phyloP scores from a whole-genome alignment of 2,113 vertebrate species.

The Cottus gobio region DNA sequence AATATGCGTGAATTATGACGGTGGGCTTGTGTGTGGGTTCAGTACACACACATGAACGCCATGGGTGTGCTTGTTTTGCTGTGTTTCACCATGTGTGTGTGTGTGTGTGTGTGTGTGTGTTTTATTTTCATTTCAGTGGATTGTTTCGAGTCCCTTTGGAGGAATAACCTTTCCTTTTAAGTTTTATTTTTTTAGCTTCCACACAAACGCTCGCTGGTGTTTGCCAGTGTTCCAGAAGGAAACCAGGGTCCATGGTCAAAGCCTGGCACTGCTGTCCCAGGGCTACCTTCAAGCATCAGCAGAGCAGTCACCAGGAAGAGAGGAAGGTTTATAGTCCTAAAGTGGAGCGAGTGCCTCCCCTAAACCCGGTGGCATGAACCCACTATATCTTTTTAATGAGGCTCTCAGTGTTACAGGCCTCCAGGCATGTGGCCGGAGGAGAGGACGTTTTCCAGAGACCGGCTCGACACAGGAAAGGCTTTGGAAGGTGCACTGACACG shows the following conservation, averaged over 20 bases:
- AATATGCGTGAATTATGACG: not conserved
- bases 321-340: constrained; percentile 62
- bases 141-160: constrained; percentile 13
- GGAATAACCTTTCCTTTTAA: constrained; percentile 1
- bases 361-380: constrained; percentile 57
- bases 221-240: constrained; percentile 7
- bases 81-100: not conserved
- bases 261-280: constrained; percentile 36
- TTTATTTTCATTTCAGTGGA: constrained; percentile 30
- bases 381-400: constrained; percentile 72
- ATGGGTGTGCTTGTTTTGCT: not conserved
- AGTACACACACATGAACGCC: not conserved
- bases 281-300: constrained; percentile 51
- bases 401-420: constrained; percentile 54
- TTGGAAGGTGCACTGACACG: constrained; percentile 33
- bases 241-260: constrained; percentile 7
- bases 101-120: not conserved
- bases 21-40: not conserved
- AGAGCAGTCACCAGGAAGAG: constrained; percentile 36
- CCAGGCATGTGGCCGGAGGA: constrained; percentile 56
- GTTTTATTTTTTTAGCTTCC: not conserved
- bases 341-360: constrained; percentile 56
- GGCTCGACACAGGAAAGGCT: constrained; percentile 34
- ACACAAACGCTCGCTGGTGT: not conserved
- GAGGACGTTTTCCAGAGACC: constrained; percentile 46